Evolutionary conservation across 2,797 vertebrate species (phyloP).

Genomic region (Oryzias dopingdopingensis): DNA sequence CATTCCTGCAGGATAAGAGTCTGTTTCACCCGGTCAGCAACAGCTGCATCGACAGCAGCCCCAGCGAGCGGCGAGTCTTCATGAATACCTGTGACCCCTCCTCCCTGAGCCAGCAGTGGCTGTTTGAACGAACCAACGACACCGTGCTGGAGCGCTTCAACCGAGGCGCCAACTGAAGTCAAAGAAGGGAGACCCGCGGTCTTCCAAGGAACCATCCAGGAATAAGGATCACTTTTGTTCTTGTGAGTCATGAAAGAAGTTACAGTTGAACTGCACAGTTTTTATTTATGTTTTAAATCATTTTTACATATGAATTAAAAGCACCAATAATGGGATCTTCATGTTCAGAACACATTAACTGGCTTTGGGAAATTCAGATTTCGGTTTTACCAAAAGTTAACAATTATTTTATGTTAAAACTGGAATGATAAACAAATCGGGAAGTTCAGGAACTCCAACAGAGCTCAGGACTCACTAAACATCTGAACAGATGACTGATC

Average conservation of each 20-base stretch:
- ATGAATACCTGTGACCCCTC: conserved; percentile 88
- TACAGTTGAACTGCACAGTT: background rate
- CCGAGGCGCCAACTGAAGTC: conserved; percentile 33
- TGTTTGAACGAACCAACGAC: conserved; percentile 90
- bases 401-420: no score
- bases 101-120: conserved; percentile 88
- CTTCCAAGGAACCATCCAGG: conserved; percentile 16
- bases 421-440: no score
- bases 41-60: conserved; percentile 90
- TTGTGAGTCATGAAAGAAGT: conserved; percentile 15
- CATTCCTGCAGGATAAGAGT: conserved; percentile 81
- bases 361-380: no score
- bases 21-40: conserved; percentile 90
- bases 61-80: conserved; percentile 84
- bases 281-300: no score
- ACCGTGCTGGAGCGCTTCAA: conserved; percentile 88
- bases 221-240: conserved; percentile 16
- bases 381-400: no score
- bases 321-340: no score
- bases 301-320: no score
- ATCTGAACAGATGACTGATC: no score
- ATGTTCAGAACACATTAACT: no score
- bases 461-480: no score
- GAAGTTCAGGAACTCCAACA: no score
- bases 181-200: background rate